phyloP scores from a whole-genome alignment of 1,140 invertebrate species.

The Colletes latitarsis region DNA sequence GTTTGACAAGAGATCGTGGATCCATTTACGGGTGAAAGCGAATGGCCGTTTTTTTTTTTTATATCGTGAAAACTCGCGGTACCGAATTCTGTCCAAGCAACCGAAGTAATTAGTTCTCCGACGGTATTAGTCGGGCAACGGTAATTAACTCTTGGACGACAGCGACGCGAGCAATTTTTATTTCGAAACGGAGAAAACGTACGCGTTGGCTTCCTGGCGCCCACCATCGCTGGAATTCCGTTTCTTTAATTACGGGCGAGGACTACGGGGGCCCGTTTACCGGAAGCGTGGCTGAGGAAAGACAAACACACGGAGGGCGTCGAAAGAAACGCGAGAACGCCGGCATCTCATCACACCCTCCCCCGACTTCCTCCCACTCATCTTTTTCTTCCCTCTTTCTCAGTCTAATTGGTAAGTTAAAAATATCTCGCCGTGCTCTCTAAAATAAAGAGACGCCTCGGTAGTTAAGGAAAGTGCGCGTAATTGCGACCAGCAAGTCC shows the following conservation, averaged over 20 bases:
- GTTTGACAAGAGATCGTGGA: not conserved
- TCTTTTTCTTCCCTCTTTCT: slow-evolving; percentile 5
- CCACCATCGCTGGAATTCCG: slow-evolving; percentile 55
- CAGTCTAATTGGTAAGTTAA: slow-evolving; percentile 65
- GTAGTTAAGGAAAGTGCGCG: slow-evolving; percentile 53
- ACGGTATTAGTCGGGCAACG: too few relatives aligned
- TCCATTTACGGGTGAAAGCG: slow-evolving; percentile 17
- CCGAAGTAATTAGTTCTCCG: not conserved
- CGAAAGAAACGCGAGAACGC: slow-evolving; percentile 60
- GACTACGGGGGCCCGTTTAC: slow-evolving; percentile 43
- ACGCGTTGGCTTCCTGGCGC: slow-evolving; percentile 4
- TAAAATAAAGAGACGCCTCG: slow-evolving; percentile 62
- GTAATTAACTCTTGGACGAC: not conserved
- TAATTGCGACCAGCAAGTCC: slow-evolving; percentile 52
- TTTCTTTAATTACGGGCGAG: slow-evolving; percentile 65
- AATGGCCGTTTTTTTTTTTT: not conserved
- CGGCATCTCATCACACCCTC: slow-evolving; percentile 48
- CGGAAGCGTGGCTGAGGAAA: slow-evolving; percentile 55
- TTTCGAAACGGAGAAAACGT: slow-evolving; percentile 27
- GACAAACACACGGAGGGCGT: slow-evolving; percentile 50
- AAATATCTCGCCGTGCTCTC: slow-evolving; percentile 58
- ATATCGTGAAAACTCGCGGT: not conserved
- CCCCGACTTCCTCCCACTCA: not conserved
- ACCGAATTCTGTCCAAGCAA: not conserved
- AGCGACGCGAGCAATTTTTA: not conserved